These are phyloP conservation scores for Sinotaia quadrata DNA, from an alignment of 2,888 invertebrate species.

Conservation along the genomic window DNA sequence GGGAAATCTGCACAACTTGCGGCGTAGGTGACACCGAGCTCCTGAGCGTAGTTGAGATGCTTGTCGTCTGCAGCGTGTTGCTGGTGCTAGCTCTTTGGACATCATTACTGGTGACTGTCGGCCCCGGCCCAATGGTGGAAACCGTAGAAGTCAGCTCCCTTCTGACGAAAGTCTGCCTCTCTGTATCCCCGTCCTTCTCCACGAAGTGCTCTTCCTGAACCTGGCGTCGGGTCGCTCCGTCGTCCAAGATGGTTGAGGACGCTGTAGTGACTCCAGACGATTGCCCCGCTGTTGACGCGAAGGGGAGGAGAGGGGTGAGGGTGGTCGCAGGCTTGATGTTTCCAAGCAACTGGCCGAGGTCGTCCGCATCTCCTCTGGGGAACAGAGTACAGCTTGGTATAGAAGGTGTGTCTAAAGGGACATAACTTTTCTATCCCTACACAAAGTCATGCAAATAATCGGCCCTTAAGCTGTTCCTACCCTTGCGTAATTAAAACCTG, in stretches of 20 bases:
- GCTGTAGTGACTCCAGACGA: conserved; percentile 35
- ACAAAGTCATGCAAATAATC: neutral
- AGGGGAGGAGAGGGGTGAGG: conserved; percentile 25
- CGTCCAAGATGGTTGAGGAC: conserved; percentile 28
- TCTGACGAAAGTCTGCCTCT: conserved; percentile 38
- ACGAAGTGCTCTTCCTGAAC: conserved; percentile 37
- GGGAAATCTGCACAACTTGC: neutral
- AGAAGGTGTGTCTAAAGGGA: too few relatives aligned
- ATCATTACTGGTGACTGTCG: neutral
- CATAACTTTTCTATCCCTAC: neutral
- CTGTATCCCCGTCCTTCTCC: conserved; percentile 28
- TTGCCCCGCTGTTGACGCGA: conserved; percentile 33
- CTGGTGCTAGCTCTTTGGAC: too few relatives aligned
- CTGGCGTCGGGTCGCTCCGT: conserved; percentile 32
- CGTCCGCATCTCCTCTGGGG: conserved; percentile 22
- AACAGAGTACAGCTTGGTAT: neutral
- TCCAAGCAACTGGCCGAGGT: conserved; percentile 29
- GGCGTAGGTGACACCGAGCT: neutral
- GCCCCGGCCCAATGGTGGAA: neutral
- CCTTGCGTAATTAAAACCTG: too few relatives aligned
- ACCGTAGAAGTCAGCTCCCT: conserved; percentile 36
- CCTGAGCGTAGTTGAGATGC: neutral
- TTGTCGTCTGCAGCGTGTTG: neutral
- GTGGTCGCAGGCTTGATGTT: conserved; percentile 28
- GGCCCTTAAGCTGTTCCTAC: too few relatives aligned